Evolutionary conservation across 2,888 invertebrate genomes (phyloP).

Genomic region (Nematopogon swammerdamellus): DNA sequence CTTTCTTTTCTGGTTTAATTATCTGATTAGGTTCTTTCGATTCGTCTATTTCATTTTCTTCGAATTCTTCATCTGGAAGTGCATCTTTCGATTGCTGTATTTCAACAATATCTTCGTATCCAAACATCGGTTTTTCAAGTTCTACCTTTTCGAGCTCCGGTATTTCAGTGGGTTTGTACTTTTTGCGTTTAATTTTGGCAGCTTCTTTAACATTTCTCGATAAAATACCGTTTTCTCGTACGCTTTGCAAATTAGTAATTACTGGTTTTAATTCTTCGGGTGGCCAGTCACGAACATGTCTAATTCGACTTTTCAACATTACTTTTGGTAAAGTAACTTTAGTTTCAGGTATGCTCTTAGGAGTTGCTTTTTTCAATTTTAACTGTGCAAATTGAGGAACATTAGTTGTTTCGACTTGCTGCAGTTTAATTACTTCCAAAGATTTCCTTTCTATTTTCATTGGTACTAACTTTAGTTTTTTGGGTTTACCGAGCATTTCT

Average conservation of each 20-base stretch:
- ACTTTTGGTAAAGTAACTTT: slow-evolving; percentile 58
- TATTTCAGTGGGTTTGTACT: slow-evolving; percentile 53
- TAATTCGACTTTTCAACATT: slow-evolving; percentile 69
- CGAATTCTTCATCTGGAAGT: slow-evolving; percentile 10
- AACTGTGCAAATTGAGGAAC: slow-evolving; percentile 62
- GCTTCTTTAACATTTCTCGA: slow-evolving; percentile 72
- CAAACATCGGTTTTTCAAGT: slow-evolving; percentile 55
- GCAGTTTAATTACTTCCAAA: slow-evolving; percentile 57
- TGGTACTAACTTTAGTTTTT: slow-evolving; percentile 30
- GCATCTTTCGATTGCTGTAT: slow-evolving; percentile 27
- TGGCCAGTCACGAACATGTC: slow-evolving; percentile 59
- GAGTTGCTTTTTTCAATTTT: slow-evolving; percentile 61
- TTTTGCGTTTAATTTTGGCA: slow-evolving; percentile 57
- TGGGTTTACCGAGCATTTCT: slow-evolving; percentile 7
- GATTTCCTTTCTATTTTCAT: slow-evolving; percentile 60
- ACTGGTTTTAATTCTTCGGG: slow-evolving; percentile 51
- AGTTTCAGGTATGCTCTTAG: slow-evolving; percentile 43
- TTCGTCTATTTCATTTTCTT: slow-evolving; percentile 21
- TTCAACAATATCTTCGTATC: slow-evolving; percentile 43
- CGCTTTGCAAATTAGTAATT: slow-evolving; percentile 50
- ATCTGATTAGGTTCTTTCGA: slow-evolving; percentile 17
- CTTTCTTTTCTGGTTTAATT: slow-evolving; percentile 14
- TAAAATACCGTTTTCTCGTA: slow-evolving; percentile 62
- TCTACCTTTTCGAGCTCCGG: slow-evolving; percentile 52
- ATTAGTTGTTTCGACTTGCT: slow-evolving; percentile 55